Evolutionary conservation across 37 sponge, comb jelly and placozoan genomes (phyloP).

Genomic region (Crambe crambe): DNA sequence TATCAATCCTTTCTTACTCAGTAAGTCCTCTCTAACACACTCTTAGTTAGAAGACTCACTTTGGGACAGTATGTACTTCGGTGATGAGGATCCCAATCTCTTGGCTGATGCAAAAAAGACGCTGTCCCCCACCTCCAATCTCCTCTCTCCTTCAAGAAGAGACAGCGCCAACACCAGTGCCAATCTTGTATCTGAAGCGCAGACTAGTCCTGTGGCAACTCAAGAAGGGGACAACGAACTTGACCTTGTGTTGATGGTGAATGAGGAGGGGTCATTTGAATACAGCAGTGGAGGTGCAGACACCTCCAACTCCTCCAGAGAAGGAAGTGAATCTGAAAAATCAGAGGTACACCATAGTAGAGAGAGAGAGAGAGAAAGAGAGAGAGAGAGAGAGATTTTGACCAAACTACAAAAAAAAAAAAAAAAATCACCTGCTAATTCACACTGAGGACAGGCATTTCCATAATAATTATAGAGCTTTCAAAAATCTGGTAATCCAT

Average conservation of each 20-base stretch:
- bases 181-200: not conserved
- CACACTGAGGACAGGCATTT: too few relatives aligned
- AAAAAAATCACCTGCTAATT: too few relatives aligned
- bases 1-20: not conserved
- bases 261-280: constrained; percentile 16
- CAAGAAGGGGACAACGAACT: not conserved
- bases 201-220: not conserved
- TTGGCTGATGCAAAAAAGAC: not conserved
- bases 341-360: too few relatives aligned
- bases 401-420: too few relatives aligned
- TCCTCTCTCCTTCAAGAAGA: not conserved
- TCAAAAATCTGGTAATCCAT: too few relatives aligned
- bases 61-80: constrained; percentile 24
- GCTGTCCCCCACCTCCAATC: not conserved
- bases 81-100: constrained; percentile 14
- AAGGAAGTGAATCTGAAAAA: not conserved
- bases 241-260: constrained; percentile 30
- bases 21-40: not conserved
- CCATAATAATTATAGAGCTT: too few relatives aligned
- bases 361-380: too few relatives aligned
- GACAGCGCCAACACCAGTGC: not conserved
- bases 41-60: constrained; percentile 1
- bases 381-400: too few relatives aligned
- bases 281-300: constrained; percentile 19
- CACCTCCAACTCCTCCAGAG: not conserved